phyloP scores from a whole-genome alignment of 2,113 vertebrate species.

The Pleuronectes platessa region DNA sequence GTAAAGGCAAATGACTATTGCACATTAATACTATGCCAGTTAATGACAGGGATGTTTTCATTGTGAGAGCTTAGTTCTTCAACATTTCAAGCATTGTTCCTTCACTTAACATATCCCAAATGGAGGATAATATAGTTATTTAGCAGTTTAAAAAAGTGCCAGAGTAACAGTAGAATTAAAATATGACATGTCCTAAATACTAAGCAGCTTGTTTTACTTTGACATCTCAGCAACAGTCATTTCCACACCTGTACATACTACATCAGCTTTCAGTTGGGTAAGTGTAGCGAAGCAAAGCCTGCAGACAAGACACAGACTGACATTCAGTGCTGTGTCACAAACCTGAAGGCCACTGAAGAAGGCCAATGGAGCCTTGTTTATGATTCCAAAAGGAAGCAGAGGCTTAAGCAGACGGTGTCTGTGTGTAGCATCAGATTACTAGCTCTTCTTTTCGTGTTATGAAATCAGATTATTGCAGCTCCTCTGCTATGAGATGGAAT shows the following conservation, averaged over 20 bases:
- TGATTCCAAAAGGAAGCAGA: constrained; percentile 62
- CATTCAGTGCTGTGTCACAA: constrained; percentile 39
- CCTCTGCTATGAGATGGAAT: constrained; percentile 63
- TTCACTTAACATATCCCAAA: neutral
- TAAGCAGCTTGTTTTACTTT: neutral
- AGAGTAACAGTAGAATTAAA: too few relatives aligned
- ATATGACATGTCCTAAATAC: too few relatives aligned
- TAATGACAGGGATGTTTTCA: neutral
- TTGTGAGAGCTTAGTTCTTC: neutral
- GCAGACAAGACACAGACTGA: constrained; percentile 27
- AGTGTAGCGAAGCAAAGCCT: neutral
- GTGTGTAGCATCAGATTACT: constrained; percentile 75
- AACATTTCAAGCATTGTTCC: neutral
- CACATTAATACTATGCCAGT: neutral
- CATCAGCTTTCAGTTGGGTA: neutral
- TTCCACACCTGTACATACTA: neutral
- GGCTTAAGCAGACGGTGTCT: constrained; percentile 67
- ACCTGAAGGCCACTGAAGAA: constrained; percentile 54
- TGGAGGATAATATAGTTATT: neutral
- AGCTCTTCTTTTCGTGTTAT: constrained; percentile 75
- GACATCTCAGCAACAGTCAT: neutral
- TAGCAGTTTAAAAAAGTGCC: too few relatives aligned
- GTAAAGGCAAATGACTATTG: neutral
- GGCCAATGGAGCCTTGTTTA: constrained; percentile 48
- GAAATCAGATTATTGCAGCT: constrained; percentile 77